Evolutionary conservation across 2,888 invertebrate genomes (phyloP).

Genomic region (Drymonia ruficornis): DNA sequence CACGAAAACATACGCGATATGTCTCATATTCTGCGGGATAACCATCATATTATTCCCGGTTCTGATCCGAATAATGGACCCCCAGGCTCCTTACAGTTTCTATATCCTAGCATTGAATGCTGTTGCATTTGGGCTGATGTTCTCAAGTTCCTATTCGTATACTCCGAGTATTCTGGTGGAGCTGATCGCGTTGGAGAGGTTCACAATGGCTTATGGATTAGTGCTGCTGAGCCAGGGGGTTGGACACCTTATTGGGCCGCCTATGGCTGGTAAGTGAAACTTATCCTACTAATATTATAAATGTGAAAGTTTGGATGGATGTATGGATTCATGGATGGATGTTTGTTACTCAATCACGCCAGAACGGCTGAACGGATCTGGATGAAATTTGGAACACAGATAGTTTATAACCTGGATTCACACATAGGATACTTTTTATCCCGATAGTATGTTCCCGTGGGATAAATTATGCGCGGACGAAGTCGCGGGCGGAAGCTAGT

Average conservation of each 20-base stretch:
- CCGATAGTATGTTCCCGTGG: too few species aligned
- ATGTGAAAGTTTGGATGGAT: too few species aligned
- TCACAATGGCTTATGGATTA: constrained; percentile 97
- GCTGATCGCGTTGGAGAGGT: constrained; percentile 94
- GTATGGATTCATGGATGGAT: too few species aligned
- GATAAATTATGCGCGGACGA: too few species aligned
- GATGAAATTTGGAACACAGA: too few species aligned
- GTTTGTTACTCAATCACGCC: too few species aligned
- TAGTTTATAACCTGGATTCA: too few species aligned
- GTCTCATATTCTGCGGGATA: constrained; percentile 88
- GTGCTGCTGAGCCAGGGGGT: constrained; percentile 95
- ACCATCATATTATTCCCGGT: constrained; percentile 86
- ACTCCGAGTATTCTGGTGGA: constrained; percentile 96
- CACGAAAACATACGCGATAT: constrained; percentile 92
- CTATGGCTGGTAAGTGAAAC: constrained; percentile 90
- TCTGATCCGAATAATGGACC: constrained; percentile 68
- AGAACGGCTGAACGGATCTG: too few species aligned
- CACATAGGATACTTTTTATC: too few species aligned
- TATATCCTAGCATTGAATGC: constrained; percentile 80
- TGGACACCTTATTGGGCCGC: constrained; percentile 96
- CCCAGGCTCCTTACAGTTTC: constrained; percentile 71
- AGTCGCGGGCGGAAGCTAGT: too few species aligned
- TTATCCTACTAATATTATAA: not conserved
- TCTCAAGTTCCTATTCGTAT: constrained; percentile 96
- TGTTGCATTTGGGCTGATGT: constrained; percentile 93